phyloP scores from a whole-genome alignment of 1,140 invertebrate species.

The Anagrus nilaparvatae region DNA sequence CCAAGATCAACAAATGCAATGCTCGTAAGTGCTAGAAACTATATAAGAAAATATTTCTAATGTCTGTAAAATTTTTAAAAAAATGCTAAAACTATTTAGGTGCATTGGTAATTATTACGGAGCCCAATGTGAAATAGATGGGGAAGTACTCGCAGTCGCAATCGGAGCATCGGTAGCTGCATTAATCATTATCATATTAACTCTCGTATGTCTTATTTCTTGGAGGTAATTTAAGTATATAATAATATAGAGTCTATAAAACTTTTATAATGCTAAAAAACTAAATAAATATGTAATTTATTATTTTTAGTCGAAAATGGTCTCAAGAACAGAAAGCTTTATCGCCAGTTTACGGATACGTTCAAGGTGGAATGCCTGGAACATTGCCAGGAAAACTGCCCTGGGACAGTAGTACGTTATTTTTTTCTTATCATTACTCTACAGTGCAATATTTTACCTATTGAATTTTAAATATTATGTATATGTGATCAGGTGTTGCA shows the following conservation, averaged over 20 bases:
- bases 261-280: neutral
- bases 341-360: conserved; percentile 73
- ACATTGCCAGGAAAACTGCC: conserved; percentile 33
- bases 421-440: too few relatives aligned
- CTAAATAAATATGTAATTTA: neutral
- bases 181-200: conserved; percentile 77
- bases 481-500: too few relatives aligned
- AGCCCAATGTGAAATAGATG: conserved; percentile 78
- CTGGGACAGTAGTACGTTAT: too few relatives aligned
- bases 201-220: conserved; percentile 76
- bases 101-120: conserved; percentile 82
- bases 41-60: neutral
- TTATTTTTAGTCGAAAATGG: conserved; percentile 65
- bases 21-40: conserved; percentile 51
- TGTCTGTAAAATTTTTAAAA: conserved; percentile 4
- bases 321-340: conserved; percentile 74
- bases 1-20: conserved; percentile 61
- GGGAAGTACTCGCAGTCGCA: conserved; percentile 81
- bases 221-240: conserved; percentile 64
- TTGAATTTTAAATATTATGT: too few relatives aligned
- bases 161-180: conserved; percentile 81
- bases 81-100: conserved; percentile 36
- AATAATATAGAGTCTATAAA: neutral
- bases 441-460: too few relatives aligned
- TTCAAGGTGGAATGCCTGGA: conserved; percentile 53